Percentiles rank a stretch among this genome's conserved stretches.
Evolutionary conservation across 2,113 vertebrate genomes (phyloP).

Genomic region (Pyrgilauda ruficollis): DNA sequence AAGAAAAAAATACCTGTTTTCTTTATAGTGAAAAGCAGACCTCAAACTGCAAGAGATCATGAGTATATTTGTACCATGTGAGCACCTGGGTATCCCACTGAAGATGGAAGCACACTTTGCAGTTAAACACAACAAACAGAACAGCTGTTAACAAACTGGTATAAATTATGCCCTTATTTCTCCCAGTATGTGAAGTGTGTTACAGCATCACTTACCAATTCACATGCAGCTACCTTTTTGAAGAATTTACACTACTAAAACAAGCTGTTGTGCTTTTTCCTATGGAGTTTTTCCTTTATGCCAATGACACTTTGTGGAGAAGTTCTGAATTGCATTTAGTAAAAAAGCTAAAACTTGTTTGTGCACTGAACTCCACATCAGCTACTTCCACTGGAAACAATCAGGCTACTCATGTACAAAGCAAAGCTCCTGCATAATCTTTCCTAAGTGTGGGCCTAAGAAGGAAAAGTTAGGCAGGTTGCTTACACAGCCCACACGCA

Average conservation of each 20-base stretch:
- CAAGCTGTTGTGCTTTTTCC: not conserved
- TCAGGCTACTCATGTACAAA: not conserved
- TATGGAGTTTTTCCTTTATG: constrained; percentile 34
- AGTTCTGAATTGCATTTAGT: constrained; percentile 50
- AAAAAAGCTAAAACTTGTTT: not conserved
- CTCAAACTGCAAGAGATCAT: not conserved
- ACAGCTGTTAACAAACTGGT: not conserved
- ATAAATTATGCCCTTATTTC: not conserved
- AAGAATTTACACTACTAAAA: not conserved
- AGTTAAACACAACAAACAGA: not conserved
- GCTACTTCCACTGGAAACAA: constrained; percentile 9
- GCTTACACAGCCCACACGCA: not conserved
- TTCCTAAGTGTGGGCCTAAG: not conserved
- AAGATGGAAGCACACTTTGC: not conserved
- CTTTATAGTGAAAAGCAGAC: not conserved
- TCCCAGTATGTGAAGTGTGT: not conserved
- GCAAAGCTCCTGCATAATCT: constrained; percentile 4
- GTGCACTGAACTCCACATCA: not conserved
- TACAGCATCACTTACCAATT: not conserved
- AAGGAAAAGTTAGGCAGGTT: constrained; percentile 33
- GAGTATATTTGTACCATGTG: not conserved
- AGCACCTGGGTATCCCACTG: not conserved
- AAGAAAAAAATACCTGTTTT: not conserved
- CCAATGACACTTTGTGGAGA: constrained; percentile 67
- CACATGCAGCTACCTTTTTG: not conserved